phyloP scores from a whole-genome alignment of 2,888 invertebrate genomes.

The Leptopilina syphax region DNA sequence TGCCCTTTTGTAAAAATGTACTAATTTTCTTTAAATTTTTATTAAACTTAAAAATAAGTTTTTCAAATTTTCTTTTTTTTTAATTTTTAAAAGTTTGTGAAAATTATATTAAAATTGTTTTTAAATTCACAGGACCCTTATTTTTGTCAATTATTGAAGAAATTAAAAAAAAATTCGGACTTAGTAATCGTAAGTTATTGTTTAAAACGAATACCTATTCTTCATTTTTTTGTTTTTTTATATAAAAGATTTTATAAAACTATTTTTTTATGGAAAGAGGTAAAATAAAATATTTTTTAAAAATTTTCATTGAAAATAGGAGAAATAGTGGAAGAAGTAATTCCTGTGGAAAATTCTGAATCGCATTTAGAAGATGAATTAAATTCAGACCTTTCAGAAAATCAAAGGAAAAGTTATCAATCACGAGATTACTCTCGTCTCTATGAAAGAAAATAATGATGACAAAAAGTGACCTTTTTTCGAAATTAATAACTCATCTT shows the following conservation, averaged over 20 bases:
- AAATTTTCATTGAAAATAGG: neutral
- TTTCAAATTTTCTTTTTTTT: neutral
- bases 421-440: neutral
- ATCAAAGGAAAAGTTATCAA: constrained; percentile 3
- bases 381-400: neutral
- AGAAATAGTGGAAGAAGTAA: constrained; percentile 14
- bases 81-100: neutral
- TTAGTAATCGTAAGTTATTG: neutral
- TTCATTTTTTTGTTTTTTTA: neutral
- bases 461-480: neutral
- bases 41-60: too few species aligned
- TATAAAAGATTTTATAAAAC: neutral
- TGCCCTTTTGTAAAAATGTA: too few species aligned
- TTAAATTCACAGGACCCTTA: neutral
- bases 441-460: neutral
- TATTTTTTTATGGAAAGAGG: neutral
- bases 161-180: constrained; percentile 22
- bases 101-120: neutral
- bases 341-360: constrained; percentile 20
- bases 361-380: neutral
- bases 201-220: neutral
- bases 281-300: neutral
- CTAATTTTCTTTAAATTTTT: too few species aligned
- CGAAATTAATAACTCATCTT: too few species aligned
- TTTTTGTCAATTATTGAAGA: constrained; percentile 13